A percentile compares a stretch with the other conserved stretches of the same genome.
These are phyloP conservation scores for Boloria selene DNA, from an alignment of 2,888 invertebrate genomes.

Conservation along the genomic window DNA sequence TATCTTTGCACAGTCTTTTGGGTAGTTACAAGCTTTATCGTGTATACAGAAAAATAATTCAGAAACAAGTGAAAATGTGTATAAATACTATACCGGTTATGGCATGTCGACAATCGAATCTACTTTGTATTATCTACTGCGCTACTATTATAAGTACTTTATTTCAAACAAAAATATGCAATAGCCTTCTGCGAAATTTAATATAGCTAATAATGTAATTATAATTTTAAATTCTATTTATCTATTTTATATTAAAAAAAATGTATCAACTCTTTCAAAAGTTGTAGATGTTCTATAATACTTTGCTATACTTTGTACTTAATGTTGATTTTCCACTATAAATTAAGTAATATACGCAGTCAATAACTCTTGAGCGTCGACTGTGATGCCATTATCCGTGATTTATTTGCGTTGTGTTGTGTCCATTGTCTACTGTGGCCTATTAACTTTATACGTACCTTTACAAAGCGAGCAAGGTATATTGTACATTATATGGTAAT, in stretches of 20 bases:
- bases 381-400: conserved; percentile 58
- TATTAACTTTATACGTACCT: conserved; percentile 50
- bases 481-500: conserved; percentile 44
- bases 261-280: too few relatives aligned
- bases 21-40: neutral
- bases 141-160: too few relatives aligned
- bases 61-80: too few relatives aligned
- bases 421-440: conserved; percentile 63
- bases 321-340: conserved; percentile 43
- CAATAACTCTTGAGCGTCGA: conserved; percentile 64
- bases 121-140: too few relatives aligned
- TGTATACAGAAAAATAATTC: neutral
- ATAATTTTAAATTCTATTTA: too few relatives aligned
- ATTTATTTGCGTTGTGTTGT: conserved; percentile 58
- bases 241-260: too few relatives aligned
- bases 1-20: conserved; percentile 2
- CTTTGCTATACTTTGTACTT: conserved; percentile 15
- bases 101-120: too few relatives aligned
- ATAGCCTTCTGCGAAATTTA: too few relatives aligned
- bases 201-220: too few relatives aligned
- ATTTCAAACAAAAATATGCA: too few relatives aligned
- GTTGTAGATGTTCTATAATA: too few relatives aligned
- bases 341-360: conserved; percentile 54
- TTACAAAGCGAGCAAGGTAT: conserved; percentile 54
- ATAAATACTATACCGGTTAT: too few relatives aligned